Base-by-base conservation (phyloP, 1,140 invertebrate genomes). In the Euura saliciscinereae region DNA sequence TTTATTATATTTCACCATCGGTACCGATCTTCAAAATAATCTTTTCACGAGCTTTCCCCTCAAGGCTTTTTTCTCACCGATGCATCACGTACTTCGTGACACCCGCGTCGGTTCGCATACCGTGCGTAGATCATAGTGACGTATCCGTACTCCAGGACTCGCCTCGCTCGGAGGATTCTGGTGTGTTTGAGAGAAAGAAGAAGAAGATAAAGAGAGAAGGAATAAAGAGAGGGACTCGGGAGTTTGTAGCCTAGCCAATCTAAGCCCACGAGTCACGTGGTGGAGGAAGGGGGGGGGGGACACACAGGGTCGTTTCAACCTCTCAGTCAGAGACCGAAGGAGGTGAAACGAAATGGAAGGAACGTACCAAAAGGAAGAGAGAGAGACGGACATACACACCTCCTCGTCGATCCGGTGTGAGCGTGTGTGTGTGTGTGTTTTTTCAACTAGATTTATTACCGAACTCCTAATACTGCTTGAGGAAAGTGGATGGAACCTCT, bases 391-490 rank as follows among this genome's bases (percentile, higher is more conserved):
- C 28, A 28, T 28, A 28, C 28, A 28, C 28, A 28, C 28, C 28
- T 28, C 28, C 28, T 28, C 1, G 28, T 28, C 28, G 28, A 28
- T 28, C 28, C 28, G 1, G 0, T 28, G 28, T 28, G 28, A 28
- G 28, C 28, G 28, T 28, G 73, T 72, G 73, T 43, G 74, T 69
- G 80, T 75, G 78, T 78, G 80, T 82, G 82, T 86, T 85, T 86
- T 85, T 86, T 84, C 83, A 84, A 79, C 80, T 80, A 86, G 84
- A 85, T 86, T 86, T 86, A 86, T 85, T 83, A 83, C 84, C 84
- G 79, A 85, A 85, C 83, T 85, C 81, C 79, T 83, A 82, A 84
- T 81, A 82, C 80, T 46, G 28, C 66, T 28, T 7, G 66, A 28
- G 51, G 51, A 59, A 59, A 59, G 51, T 59, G 51, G 51, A 59